These are phyloP conservation scores for Torymus auratus DNA, from an alignment of 2,888 invertebrate species.

Conservation along the genomic window DNA sequence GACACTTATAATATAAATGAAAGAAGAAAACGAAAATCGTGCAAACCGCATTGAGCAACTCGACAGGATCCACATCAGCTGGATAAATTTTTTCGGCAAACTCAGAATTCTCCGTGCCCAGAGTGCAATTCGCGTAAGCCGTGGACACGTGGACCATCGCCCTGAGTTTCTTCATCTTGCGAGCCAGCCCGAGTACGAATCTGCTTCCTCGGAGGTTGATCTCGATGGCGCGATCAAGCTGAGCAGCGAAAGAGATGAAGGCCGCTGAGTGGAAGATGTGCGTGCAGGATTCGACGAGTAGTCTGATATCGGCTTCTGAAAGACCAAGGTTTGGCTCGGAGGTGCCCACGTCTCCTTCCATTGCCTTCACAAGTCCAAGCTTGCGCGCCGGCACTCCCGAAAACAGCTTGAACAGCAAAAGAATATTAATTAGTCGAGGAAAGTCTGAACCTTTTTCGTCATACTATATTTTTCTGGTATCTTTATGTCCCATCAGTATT, in stretches of 20 bases:
- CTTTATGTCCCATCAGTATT: too few relatives aligned
- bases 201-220: slow-evolving; percentile 81
- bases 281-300: slow-evolving; percentile 68
- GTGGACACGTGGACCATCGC: slow-evolving; percentile 81
- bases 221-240: slow-evolving; percentile 78
- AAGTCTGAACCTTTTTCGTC: too few relatives aligned
- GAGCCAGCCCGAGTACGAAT: slow-evolving; percentile 76
- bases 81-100: slow-evolving; percentile 79
- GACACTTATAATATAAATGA: neutral
- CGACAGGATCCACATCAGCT: slow-evolving; percentile 69
- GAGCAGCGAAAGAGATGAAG: slow-evolving; percentile 81
- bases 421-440: neutral
- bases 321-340: slow-evolving; percentile 70
- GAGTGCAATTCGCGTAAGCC: slow-evolving; percentile 81
- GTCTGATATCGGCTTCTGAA: slow-evolving; percentile 71
- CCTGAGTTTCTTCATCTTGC: slow-evolving; percentile 65
- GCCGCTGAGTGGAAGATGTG: slow-evolving; percentile 81
- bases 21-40: neutral
- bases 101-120: slow-evolving; percentile 63
- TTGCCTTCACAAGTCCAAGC: slow-evolving; percentile 76
- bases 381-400: slow-evolving; percentile 65
- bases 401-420: slow-evolving; percentile 58
- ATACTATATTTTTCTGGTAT: too few relatives aligned
- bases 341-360: slow-evolving; percentile 76
- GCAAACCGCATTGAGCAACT: slow-evolving; percentile 68